phyloP scores from a whole-genome alignment of 2,113 vertebrate species.

The Bombycilla garrulus region DNA sequence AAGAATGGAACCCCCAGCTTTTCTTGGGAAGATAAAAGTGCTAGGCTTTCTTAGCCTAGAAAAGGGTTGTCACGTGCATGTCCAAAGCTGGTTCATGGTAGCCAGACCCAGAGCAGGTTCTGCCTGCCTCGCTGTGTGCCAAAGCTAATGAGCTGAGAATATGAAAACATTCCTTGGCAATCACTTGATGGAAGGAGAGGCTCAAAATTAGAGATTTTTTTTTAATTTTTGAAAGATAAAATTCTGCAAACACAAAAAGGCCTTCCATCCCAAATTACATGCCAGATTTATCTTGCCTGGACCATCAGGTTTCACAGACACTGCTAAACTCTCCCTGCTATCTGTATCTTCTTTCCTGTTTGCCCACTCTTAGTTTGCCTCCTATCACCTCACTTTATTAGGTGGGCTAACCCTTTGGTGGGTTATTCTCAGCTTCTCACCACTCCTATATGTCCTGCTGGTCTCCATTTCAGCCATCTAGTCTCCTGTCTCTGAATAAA shows the following conservation, averaged over 20 bases:
- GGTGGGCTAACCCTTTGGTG: not conserved
- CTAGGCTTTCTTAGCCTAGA: not conserved
- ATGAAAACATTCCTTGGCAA: conserved; percentile 33
- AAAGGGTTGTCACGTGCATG: not conserved
- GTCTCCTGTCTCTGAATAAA: not conserved
- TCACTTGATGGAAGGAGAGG: conserved; percentile 2
- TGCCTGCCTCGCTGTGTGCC: not conserved
- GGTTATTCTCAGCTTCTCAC: not conserved
- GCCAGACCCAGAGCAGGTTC: not conserved
- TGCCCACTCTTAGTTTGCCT: not conserved
- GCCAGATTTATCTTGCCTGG: not conserved
- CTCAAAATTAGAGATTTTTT: not conserved
- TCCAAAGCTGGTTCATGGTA: not conserved
- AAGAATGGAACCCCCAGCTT: not conserved
- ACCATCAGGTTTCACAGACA: not conserved
- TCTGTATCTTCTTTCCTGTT: not conserved
- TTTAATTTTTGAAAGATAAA: not conserved
- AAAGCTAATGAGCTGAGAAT: not conserved
- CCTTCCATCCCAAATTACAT: not conserved
- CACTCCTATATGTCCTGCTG: not conserved
- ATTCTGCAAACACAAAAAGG: not conserved
- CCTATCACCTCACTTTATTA: not conserved
- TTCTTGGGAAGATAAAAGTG: not conserved
- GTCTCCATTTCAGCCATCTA: not conserved
- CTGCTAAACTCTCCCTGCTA: not conserved